Evolutionary conservation across 2,797 vertebrate genomes (phyloP), one percentile per base, ranked within the genome.

Genomic region (Loris lydekkerianus): DNA sequence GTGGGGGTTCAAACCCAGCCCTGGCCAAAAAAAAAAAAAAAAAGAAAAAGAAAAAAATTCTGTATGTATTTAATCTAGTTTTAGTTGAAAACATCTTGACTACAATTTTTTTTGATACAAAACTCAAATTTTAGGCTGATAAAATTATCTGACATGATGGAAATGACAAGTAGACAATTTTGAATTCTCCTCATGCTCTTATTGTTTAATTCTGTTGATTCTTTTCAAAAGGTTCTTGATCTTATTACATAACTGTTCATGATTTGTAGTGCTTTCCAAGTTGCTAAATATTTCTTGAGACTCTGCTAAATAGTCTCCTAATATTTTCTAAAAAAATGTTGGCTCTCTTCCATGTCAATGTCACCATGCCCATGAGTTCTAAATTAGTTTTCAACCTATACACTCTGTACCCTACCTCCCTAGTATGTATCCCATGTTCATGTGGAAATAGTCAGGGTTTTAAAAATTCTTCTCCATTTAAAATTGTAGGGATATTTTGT

Each of bases 111-210:
- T 40, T 40, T 40, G 40, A 53, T 53, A 17, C 8, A 87, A 88
- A 92, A 37, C 3, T 94, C 53, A 90, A 21, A 8, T 0, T 91
- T 40, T 81, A 81, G 23, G 23, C 60, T 85, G 34, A 81, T 73
- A 60, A 92, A 88, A 84, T 89, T 61, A 81, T 82, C 46, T 77
- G 40, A 91, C 83, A 95, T 37, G 63, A 63, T 56, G 53, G 15
- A 76, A 81, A 60, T 60, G 78, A 63, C 4, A 78, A 73, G 40
- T 10, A 13, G 37, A 58, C 5, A 14, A 10, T 63, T 65, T 58
- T 75, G 17, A 92, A 49, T 37, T 73, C 5, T 21, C 56, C n/a
- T 18, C 40, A 46, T 0, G 3, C 46, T 70, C 43, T 7, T 13
- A 25, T 63, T 84, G 18, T 15, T 83, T 5, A 37, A 2, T 82